Evolutionary conservation across 1,140 invertebrate species (phyloP).

Genomic region (Coelopa frigida): DNA sequence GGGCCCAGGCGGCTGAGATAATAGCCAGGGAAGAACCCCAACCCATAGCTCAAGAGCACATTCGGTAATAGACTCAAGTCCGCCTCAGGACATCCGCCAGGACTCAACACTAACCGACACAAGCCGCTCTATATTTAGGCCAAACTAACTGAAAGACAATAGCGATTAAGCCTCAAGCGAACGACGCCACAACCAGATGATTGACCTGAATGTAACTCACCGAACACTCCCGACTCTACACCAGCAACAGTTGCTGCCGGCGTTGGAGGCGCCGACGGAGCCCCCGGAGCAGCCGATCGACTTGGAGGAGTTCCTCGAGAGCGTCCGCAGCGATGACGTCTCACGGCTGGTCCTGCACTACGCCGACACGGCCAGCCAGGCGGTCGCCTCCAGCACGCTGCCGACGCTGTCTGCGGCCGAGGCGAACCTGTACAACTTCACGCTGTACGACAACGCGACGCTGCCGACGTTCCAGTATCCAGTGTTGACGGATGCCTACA

Average conservation of each 20-base stretch:
- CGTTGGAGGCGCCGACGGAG: not conserved
- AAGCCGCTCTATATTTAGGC: too few relatives aligned
- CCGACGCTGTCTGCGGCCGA: not conserved
- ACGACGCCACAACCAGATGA: slow-evolving; percentile 5
- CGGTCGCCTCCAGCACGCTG: not conserved
- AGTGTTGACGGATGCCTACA: slow-evolving; percentile 9
- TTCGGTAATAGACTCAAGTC: too few relatives aligned
- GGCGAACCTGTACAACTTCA: not conserved
- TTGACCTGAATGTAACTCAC: slow-evolving; percentile 5
- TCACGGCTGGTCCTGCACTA: not conserved
- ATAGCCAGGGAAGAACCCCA: too few relatives aligned
- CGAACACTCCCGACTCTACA: not conserved
- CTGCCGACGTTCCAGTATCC: not conserved
- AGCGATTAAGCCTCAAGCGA: too few relatives aligned
- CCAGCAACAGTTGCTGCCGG: slow-evolving; percentile 8
- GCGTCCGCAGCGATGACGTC: not conserved
- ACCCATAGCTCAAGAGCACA: too few relatives aligned
- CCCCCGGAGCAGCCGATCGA: slow-evolving; percentile 8
- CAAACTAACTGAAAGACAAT: too few relatives aligned
- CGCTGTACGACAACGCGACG: not conserved
- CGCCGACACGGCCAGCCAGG: not conserved
- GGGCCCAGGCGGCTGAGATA: too few relatives aligned
- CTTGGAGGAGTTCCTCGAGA: slow-evolving; percentile 12
- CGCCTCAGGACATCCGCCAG: too few relatives aligned
- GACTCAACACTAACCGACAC: too few relatives aligned